Base-by-base conservation (phyloP, 2,797 vertebrate genomes). In the Tarsius wallacei region DNA sequence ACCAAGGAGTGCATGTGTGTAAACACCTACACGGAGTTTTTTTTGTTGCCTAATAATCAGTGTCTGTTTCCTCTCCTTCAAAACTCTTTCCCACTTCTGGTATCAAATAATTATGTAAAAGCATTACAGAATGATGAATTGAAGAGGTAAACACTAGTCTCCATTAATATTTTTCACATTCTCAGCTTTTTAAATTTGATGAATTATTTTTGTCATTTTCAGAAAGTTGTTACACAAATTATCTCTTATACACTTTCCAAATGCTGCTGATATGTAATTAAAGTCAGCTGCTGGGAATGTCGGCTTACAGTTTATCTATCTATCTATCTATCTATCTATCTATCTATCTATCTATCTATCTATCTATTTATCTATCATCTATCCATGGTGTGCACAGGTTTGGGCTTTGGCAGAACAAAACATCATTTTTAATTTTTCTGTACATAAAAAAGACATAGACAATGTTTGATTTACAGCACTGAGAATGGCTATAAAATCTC, bases 121-220 rank as follows among this genome's bases (percentile, higher is more conserved):
- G 31, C 42, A 81, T 57, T 57, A 1, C 51, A 94, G 86, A 80
- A 92, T 81, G 74, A 57, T 68, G 59, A 94, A 31, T 80, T 57
- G 33, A 70, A 96, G 87, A 94, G 51, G 94, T 74, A 85, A 87
- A 24, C 73, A 71, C 47, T 70, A 64, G 28, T 84, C 28, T 16
- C 84, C 64, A 51, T 74, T 81, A 93, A 76, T 77, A 84, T 76
- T 96, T 87, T 70, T 81, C 53, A 93, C 81, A 91, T 94, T 93
- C 53, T 86, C 94, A 93, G 70, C 21, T 93, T 91, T 91, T 78
- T 59, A 94, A 93, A 84, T 89, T 83, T 94, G 89, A 76, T 81
- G 55, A 80, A 93, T 74, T 81, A 14, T 63, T 95, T 95, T 76
- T 95, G 89, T 93, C 91, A 84, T 91, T 84, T 97, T 91, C 80